A percentile compares a stretch with the other conserved stretches of the same genome.
phyloP scores from a whole-genome alignment of 2,113 vertebrate genomes.

The Callospermophilus lateralis region DNA sequence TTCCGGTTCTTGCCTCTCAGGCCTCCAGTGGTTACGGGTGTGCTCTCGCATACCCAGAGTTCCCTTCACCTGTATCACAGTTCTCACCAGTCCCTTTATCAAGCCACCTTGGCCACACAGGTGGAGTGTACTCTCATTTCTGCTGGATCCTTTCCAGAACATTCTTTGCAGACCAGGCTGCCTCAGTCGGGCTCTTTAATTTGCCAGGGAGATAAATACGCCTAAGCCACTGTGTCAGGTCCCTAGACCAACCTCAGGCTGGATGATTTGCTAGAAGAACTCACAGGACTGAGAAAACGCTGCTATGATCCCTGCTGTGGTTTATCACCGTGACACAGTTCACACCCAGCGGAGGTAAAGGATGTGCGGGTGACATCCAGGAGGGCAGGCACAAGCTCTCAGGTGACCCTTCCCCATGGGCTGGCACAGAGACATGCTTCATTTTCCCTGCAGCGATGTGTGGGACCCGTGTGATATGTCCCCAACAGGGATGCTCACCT shows the following conservation, averaged over 20 bases:
- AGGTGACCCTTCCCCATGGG: neutral
- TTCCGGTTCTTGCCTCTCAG: fast-evolving
- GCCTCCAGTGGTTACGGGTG: neutral
- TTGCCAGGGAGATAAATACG: neutral
- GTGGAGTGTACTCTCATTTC: neutral
- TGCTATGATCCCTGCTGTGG: neutral
- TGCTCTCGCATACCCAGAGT: too few species aligned
- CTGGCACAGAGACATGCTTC: neutral
- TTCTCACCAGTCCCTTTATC: neutral
- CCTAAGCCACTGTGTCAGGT: too few species aligned
- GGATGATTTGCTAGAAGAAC: neutral
- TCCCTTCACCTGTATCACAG: neutral
- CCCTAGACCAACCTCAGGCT: neutral
- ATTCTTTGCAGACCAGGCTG: neutral
- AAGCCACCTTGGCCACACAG: neutral
- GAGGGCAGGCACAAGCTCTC: neutral
- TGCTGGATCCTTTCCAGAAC: too few species aligned
- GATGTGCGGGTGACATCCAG: fast-evolving
- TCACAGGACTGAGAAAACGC: neutral
- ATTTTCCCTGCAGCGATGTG: neutral
- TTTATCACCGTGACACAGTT: neutral
- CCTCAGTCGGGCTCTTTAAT: neutral
- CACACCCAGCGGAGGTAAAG: neutral
- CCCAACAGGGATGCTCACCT: neutral
- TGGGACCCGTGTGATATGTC: neutral